Evolutionary conservation across 2,797 vertebrate species (phyloP).

Genomic region (Babyrousa celebensis): DNA sequence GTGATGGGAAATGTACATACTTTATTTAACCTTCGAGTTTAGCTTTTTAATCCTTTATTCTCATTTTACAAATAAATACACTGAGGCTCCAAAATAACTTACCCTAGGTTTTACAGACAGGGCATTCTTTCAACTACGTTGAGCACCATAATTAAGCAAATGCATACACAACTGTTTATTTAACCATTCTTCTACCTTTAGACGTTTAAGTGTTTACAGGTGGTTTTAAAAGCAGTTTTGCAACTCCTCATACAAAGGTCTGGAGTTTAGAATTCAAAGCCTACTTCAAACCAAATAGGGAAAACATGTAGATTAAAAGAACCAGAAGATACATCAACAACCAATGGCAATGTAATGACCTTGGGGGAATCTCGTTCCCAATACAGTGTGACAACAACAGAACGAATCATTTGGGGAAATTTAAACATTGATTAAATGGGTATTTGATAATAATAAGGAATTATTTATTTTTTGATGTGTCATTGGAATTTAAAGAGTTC

Average conservation of each 20-base stretch:
- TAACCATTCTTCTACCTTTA: not conserved
- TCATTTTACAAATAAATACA: constrained; percentile 11
- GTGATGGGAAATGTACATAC: not conserved
- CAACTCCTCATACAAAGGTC: not conserved
- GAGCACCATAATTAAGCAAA: not conserved
- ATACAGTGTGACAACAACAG: not conserved
- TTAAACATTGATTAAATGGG: not conserved
- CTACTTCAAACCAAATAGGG: constrained; percentile 76
- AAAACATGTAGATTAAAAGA: constrained; percentile 19
- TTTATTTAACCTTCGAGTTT: constrained; percentile 24
- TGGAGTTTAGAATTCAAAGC: constrained; percentile 70
- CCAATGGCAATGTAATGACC: not conserved
- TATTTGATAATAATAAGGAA: constrained; percentile 20
- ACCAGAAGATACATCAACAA: not conserved
- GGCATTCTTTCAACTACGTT: not conserved
- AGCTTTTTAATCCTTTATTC: constrained; percentile 44
- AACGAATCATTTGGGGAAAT: not conserved
- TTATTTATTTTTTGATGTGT: not conserved
- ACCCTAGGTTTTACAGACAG: not conserved
- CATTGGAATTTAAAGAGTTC: not conserved
- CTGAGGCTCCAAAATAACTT: constrained; percentile 4
- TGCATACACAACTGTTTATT: not conserved
- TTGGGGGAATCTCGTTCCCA: constrained; percentile 20
- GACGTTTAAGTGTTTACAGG: constrained; percentile 71
- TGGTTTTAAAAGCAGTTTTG: constrained; percentile 71